Percentiles rank a stretch among this genome's conserved stretches.
phyloP scores from a whole-genome alignment of 2,797 vertebrate genomes.

The Enteromius paludinosus region DNA sequence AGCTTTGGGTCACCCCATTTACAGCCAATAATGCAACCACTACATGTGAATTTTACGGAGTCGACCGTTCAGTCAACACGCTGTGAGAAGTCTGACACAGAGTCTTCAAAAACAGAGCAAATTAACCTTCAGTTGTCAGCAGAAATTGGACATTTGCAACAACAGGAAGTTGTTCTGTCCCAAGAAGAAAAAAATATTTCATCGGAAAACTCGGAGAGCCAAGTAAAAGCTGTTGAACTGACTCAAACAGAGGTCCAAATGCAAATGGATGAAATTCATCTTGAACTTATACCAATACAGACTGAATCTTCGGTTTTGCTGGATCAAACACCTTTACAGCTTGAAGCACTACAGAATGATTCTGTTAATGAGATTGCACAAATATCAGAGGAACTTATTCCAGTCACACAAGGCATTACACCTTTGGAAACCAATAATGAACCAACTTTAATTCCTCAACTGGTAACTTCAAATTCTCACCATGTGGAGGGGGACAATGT shows the following conservation, averaged over 20 bases:
- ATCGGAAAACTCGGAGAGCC: constrained; percentile 24
- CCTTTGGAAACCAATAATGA: constrained; percentile 23
- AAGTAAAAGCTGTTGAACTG: constrained; percentile 28
- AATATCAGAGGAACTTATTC: constrained; percentile 31
- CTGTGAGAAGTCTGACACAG: constrained; percentile 38
- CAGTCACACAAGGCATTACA: neutral
- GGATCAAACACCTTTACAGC: constrained; percentile 44
- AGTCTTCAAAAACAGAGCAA: constrained; percentile 20
- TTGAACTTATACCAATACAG: constrained; percentile 65
- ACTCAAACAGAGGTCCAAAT: constrained; percentile 24
- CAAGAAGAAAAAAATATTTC: constrained; percentile 32
- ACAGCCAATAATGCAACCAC: constrained; percentile 59
- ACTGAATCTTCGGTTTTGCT: constrained; percentile 55
- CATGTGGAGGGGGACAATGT: constrained; percentile 11
- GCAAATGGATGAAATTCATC: constrained; percentile 62
- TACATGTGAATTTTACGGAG: constrained; percentile 57
- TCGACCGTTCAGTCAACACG: constrained; percentile 28
- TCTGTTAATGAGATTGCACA: constrained; percentile 5
- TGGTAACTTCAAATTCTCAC: constrained; percentile 9
- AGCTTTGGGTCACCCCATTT: constrained; percentile 68
- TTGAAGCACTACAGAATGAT: constrained; percentile 16
- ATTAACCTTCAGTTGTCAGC: neutral
- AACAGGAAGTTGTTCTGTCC: constrained; percentile 31
- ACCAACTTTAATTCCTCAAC: constrained; percentile 15
- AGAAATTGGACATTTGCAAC: constrained; percentile 45